Evolutionary conservation across 2,797 vertebrate genomes (phyloP).

Genomic region (Melanogrammus aeglefinus): DNA sequence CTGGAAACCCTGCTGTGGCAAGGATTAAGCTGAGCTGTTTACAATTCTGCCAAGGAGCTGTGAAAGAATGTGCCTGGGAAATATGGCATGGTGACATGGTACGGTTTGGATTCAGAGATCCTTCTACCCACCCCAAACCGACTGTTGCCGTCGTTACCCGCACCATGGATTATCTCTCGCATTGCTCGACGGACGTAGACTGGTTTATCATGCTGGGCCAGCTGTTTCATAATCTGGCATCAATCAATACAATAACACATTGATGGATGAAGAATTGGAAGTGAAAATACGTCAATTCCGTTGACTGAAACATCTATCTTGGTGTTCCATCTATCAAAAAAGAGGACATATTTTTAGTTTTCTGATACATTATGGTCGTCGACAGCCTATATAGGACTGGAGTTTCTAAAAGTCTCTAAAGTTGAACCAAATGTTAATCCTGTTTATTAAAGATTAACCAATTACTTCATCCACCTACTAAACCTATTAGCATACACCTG

Average conservation of each 20-base stretch:
- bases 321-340: not conserved
- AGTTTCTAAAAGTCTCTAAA: not conserved
- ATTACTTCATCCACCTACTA: not conserved
- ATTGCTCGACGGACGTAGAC: conserved; percentile 25
- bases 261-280: too few relatives aligned
- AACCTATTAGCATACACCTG: not conserved
- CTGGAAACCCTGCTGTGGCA: conserved; percentile 66
- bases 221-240: not conserved
- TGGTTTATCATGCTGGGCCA: not conserved
- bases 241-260: too few relatives aligned
- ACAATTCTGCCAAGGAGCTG: conserved; percentile 60
- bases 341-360: not conserved
- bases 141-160: conserved; percentile 63
- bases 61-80: conserved; percentile 53
- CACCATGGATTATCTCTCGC: conserved; percentile 58
- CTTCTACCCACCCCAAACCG: conserved; percentile 16
- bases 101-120: conserved; percentile 42
- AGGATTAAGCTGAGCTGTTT: conserved; percentile 73
- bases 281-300: not conserved
- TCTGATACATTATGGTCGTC: not conserved
- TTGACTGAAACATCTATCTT: not conserved
- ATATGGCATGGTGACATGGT: conserved; percentile 55
- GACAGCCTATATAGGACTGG: not conserved
- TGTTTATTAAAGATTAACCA: not conserved
- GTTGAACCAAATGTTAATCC: not conserved